Percentiles rank a stretch among this genome's conserved stretches.
These are phyloP conservation scores for Drosophila eohydei DNA, from an alignment of 2,888 invertebrate species.

Conservation along the genomic window DNA sequence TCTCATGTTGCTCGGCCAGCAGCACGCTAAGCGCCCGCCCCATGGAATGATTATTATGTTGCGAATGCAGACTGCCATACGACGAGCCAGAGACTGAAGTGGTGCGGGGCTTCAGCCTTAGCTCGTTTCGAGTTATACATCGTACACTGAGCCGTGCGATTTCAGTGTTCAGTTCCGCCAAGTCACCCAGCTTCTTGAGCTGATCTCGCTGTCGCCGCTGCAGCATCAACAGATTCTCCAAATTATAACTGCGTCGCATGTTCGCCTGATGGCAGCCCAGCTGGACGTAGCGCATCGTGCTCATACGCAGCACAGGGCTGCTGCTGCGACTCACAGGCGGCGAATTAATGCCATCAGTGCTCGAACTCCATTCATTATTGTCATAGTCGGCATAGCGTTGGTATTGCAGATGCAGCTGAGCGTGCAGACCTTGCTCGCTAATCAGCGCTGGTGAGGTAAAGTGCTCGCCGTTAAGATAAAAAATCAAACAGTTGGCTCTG, in stretches of 20 bases:
- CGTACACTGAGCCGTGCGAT: constrained; percentile 86
- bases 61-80: constrained; percentile 46
- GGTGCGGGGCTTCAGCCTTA: constrained; percentile 70
- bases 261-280: constrained; percentile 87
- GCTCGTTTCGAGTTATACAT: constrained; percentile 76
- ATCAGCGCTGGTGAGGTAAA: constrained; percentile 88
- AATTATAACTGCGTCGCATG: constrained; percentile 90
- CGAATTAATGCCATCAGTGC: constrained; percentile 74
- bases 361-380: constrained; percentile 29
- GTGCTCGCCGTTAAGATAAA: constrained; percentile 94
- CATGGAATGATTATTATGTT: constrained; percentile 81
- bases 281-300: constrained; percentile 82
- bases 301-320: constrained; percentile 77
- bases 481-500: constrained; percentile 88
- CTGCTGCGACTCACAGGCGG: constrained; percentile 80
- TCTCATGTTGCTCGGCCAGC: constrained; percentile 78
- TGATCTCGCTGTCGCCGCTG: constrained; percentile 90
- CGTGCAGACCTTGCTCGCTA: constrained; percentile 70
- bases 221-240: constrained; percentile 89
- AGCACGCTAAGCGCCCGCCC: constrained; percentile 82
- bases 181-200: constrained; percentile 89
- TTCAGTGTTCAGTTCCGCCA: constrained; percentile 85
- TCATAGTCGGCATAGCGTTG: constrained; percentile 66
- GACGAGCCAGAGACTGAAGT: constrained; percentile 63
- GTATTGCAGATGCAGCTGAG: constrained; percentile 75